Evolutionary conservation across 64 coral and sea anemone genomes (phyloP), one percentile per base, ranked within the genome.

Genomic region (Stylophora pistillata): DNA sequence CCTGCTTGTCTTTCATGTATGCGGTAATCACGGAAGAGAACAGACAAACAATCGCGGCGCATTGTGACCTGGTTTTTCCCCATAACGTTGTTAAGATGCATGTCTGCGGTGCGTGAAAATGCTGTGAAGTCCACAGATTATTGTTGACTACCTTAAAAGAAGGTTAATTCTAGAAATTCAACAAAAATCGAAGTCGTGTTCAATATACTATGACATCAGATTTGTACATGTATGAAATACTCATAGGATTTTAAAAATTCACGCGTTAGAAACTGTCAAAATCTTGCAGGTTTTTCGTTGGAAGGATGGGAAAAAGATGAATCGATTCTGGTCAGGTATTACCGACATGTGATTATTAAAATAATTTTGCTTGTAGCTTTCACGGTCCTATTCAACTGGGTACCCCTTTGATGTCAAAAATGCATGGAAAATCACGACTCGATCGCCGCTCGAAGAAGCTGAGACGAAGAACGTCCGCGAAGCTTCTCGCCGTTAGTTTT

Each of bases 1-100:
- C 80, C 80, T 63, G 80, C 80, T 53, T 84, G 80, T 84, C 80
- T 69, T 17, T 84, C 33, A 84, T 69, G 34, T 53, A 14, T 84
- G 16, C 31, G 34, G 60, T 69, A 28, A 84, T 84, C 80, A 63
- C 25, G 23, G 10, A 13, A 59, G 12, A 13, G 56, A 79, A 78
- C 29, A 26, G 21, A 23, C 6, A 57, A 53, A 57, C 20, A 78
- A n/a, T 57, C 10, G 15, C 21, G 13, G 1, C 47, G 9, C 32
- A 47, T 34, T 70, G 47, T 33, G 25, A 69, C 21, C 61, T 53
- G 80, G 80, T 84, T 84, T 12, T 4, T 21, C 18, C 52, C 5
- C n/a, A 12, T 52, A 33, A 33, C 15, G 30, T 3, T 65, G 30
- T 37, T 59, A 47, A 34, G 9, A 47, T 18, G 27, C 30, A 81